Evolutionary conservation across 2,888 invertebrate species (phyloP).

Genomic region (Clivina fossor): DNA sequence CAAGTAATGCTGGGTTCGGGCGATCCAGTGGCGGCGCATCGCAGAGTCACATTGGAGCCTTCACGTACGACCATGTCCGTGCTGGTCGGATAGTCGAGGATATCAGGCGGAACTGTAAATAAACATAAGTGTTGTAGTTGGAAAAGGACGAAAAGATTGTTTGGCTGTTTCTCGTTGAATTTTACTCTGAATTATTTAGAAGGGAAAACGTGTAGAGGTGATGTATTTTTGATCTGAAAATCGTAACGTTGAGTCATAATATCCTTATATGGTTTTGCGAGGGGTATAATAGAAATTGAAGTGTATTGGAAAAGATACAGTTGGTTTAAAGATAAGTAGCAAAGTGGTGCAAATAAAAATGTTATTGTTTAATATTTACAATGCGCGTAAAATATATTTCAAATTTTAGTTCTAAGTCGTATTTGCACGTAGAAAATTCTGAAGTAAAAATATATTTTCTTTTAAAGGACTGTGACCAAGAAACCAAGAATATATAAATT

Average conservation of each 20-base stretch:
- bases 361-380: too few species aligned
- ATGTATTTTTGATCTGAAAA: slow-evolving; percentile 4
- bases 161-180: background rate
- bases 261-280: too few species aligned
- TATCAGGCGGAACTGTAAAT: slow-evolving; percentile 77
- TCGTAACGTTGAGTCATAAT: slow-evolving; percentile 12
- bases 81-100: slow-evolving; percentile 80
- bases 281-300: too few species aligned
- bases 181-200: background rate
- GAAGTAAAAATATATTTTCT: too few species aligned
- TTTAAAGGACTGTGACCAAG: too few species aligned
- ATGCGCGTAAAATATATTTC: too few species aligned
- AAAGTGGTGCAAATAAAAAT: too few species aligned
- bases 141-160: background rate
- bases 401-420: too few species aligned
- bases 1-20: slow-evolving; percentile 86
- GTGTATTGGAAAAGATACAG: too few species aligned
- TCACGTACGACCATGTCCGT: slow-evolving; percentile 85
- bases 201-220: background rate
- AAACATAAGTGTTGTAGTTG: slow-evolving; percentile 34
- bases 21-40: slow-evolving; percentile 86
- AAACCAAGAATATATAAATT: too few species aligned
- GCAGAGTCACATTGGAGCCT: slow-evolving; percentile 80
- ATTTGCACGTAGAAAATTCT: too few species aligned
- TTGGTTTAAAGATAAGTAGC: too few species aligned